Base-by-base conservation (phyloP, 1,140 invertebrate species). In the Samia ricini region DNA sequence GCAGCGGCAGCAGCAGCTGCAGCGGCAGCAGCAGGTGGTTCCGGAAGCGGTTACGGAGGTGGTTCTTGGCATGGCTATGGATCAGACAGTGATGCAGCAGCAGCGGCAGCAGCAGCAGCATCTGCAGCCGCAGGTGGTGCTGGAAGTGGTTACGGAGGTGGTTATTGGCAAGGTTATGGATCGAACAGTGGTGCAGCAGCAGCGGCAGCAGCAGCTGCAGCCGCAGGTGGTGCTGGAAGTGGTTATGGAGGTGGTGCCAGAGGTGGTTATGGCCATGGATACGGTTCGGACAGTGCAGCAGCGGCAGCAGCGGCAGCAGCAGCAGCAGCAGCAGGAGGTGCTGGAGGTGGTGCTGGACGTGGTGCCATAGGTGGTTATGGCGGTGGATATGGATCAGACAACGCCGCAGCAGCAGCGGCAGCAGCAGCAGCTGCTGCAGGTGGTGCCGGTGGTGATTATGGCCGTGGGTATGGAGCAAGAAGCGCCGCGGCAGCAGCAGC, bases 291-390 rank as follows among this genome's bases (percentile, higher is more conserved):
- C 7, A 10, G 8, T 24, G 50, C 26, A 48, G 19, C 56, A 1
- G 68, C 62, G 56, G 22, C 64, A 49, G 66, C 60, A 23, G 56
- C 29, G 23, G 29, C 36, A 33, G 60, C 61, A 26, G 56, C 59
- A 20, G 48, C 71, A 15, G 33, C 67, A 10, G 60, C 65, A 21
- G 61, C 54, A 19, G 57, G 59, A 26, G 55, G 55, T 18, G 61
- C 65, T 12, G 57, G 50, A 10, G 61, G 51, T 0, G 19, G 19
- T 20, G 60, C 19, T 23, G 18, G 21, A 4, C 29, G 49, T 21
- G 57, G 57, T 48, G 4, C 19, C n/a, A n/a, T n/a, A n/a, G 57
- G 50, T 10, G 61, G 51, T 15, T 49, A 21, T 12, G 49, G 26
- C 26, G n/a, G 36, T 22, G 23, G 26, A 8, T 65, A 64, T 26